Evolutionary conservation across 1,140 invertebrate species (phyloP).

Genomic region (Archivesica marissinica): DNA sequence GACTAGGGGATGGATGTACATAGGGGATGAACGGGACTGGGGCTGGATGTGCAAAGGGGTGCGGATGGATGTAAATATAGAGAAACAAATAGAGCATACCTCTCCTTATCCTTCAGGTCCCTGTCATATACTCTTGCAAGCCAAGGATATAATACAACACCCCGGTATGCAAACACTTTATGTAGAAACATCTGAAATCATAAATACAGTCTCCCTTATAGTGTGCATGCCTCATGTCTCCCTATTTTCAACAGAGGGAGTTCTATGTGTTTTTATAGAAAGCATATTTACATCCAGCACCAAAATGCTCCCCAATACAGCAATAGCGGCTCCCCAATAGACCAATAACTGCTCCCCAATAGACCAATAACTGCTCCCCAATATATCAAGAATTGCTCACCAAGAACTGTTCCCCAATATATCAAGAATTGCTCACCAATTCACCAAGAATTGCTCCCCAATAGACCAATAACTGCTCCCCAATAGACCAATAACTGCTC

Average conservation of each 20-base stretch:
- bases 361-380: not conserved
- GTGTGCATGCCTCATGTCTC: not conserved
- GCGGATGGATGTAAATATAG: too few species aligned
- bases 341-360: not conserved
- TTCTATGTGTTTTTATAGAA: not conserved
- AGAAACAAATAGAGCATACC: too few species aligned
- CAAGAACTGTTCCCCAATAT: too few species aligned
- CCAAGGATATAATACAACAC: conserved; percentile 98
- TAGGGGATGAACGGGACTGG: too few species aligned
- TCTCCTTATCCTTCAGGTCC: conserved; percentile 86
- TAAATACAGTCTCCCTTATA: not conserved
- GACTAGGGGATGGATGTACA: too few species aligned
- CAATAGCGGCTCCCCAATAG: not conserved
- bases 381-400: too few species aligned
- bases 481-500: too few species aligned
- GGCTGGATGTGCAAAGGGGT: too few species aligned
- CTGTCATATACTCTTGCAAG: conserved; percentile 96
- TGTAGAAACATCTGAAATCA: conserved; percentile 92
- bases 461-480: too few species aligned
- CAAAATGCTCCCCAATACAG: not conserved
- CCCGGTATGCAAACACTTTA: conserved; percentile 97
- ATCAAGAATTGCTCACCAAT: too few species aligned
- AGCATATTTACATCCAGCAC: not conserved
- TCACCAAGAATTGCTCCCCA: too few species aligned
- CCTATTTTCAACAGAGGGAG: not conserved